Percentiles rank a stretch among this genome's conserved stretches.
phyloP scores from a whole-genome alignment of 1,140 invertebrate species.

The Hypothenemus hampei region DNA sequence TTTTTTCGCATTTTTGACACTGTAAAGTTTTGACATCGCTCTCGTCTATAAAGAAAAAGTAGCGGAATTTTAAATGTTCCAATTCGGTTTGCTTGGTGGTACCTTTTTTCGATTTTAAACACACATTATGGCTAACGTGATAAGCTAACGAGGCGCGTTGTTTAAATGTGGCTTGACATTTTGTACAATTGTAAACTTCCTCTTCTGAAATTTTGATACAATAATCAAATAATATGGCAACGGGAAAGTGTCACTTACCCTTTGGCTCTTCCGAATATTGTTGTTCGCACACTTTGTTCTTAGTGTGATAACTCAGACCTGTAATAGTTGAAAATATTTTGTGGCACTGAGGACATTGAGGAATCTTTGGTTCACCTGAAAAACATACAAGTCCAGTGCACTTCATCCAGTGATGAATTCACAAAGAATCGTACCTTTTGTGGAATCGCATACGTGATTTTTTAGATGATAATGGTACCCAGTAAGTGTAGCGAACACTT shows the following conservation, averaged over 20 bases:
- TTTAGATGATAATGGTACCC: conserved; percentile 12
- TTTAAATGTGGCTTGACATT: conserved; percentile 12
- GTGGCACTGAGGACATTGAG: conserved; percentile 6
- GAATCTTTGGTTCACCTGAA: conserved; percentile 9
- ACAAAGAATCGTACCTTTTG: not conserved
- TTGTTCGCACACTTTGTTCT: conserved; percentile 6
- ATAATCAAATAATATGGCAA: not conserved
- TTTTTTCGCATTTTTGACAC: conserved; percentile 16
- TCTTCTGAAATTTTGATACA: conserved; percentile 1
- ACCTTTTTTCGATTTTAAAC: conserved; percentile 21
- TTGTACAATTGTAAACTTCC: conserved; percentile 8
- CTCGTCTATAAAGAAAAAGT: conserved; percentile 7
- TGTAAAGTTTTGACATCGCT: conserved; percentile 6
- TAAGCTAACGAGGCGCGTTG: conserved; percentile 10
- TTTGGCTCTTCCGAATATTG: not conserved
- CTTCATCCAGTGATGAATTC: not conserved
- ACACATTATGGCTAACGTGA: conserved; percentile 17
- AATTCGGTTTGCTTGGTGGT: not conserved
- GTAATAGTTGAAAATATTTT: conserved; percentile 10
- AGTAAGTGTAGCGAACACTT: conserved; percentile 7
- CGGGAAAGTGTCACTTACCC: not conserved
- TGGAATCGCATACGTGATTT: not conserved
- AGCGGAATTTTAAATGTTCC: not conserved
- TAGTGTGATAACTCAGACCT: conserved; percentile 13
- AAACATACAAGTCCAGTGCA: too few species aligned